Evolutionary conservation across 2,888 invertebrate species (phyloP), one percentile per base, ranked within the genome.

Genomic region (Orchesella flavescens): DNA sequence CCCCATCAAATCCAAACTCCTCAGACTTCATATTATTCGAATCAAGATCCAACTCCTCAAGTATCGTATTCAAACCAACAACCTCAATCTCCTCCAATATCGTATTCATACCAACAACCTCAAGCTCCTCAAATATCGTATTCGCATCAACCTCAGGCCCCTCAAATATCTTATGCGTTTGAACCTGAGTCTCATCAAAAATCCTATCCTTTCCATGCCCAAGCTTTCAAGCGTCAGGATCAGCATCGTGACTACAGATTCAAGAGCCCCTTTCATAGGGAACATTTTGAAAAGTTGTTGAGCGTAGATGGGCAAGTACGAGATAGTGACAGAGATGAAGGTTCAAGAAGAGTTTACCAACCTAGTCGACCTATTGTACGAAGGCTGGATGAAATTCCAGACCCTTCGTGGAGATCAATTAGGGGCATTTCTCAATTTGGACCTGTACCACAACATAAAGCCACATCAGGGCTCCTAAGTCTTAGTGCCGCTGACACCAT

Each of bases 361-460:
- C 43, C 57, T 15, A 68, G n/a, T n/a, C n/a, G n/a, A n/a, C 34
- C 34, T 34, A 34, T 7, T 23, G 13, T 59, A 10, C 12, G 73
- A 49, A 57, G 74, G 10, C 34, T 81, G 9, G 81, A 81, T 69
- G n/a, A 81, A 43, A 74, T 81, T 43, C 69, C 75, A 15, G 81
- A 81, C 44, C 81, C 74, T 9, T 46, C 57, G 12, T 81, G 81
- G 81, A 57, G 81, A n/a, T 69, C 74, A 2, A 81, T 81, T n/a
- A 46, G 81, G 69, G 81, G 81, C 1, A 15, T 81, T n/a, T 59
- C 81, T 5, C 81, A 81, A 43, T 81, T 75, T 75, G 81, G 81
- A 17, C 81, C 81, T 23, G 17, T 34, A 1, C 63, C 63, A 13
- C 63, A 24, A 2, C 43, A 24, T 3, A 57, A n/a, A n/a, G 57